Percentiles rank a stretch among this genome's conserved stretches.
phyloP scores from a whole-genome alignment of 2,888 invertebrate genomes.

The Euplexia lucipara region DNA sequence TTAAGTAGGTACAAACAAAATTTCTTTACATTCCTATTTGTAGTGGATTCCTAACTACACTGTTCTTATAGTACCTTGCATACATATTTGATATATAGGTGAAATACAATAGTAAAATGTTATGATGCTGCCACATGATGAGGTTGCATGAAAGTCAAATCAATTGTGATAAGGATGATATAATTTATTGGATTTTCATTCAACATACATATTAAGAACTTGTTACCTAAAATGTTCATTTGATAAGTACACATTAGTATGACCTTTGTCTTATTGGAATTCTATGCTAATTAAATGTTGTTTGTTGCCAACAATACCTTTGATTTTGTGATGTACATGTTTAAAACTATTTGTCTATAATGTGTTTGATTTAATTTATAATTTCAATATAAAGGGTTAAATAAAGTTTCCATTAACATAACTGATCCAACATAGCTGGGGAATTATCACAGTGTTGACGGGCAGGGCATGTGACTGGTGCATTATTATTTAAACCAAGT shows the following conservation, averaged over 20 bases:
- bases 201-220: not conserved
- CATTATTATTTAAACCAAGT: no score
- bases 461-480: not conserved
- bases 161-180: conserved; percentile 1
- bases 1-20: no score
- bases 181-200: no score
- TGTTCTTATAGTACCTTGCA: not conserved
- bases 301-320: no score
- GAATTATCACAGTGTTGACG: conserved; percentile 8
- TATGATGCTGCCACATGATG: conserved; percentile 1
- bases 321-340: no score
- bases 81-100: not conserved
- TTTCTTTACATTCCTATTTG: no score
- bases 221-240: not conserved
- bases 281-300: no score
- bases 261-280: no score
- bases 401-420: not conserved
- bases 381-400: not conserved
- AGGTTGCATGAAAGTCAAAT: conserved; percentile 12
- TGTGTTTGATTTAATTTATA: not conserved
- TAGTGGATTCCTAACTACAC: not conserved
- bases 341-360: not conserved
- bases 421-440: not conserved
- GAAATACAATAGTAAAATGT: conserved; percentile 7
- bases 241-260: not conserved